Percentiles rank a stretch among this genome's conserved stretches.
phyloP scores from a whole-genome alignment of 1,140 invertebrate genomes.

The Lamellibrachia luymesi region DNA sequence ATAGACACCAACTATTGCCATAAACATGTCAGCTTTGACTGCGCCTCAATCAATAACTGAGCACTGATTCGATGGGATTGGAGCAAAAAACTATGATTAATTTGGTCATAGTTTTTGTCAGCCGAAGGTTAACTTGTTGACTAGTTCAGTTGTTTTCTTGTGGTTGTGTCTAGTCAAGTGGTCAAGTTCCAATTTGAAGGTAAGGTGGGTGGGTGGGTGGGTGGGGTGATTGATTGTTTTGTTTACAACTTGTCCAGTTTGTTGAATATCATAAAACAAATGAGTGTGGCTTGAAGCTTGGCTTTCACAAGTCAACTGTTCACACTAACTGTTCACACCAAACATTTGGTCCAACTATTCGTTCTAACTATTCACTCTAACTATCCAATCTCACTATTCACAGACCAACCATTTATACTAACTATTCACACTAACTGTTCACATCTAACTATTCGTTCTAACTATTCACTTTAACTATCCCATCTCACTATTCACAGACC shows the following conservation, averaged over 20 bases:
- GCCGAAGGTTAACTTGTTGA: neutral
- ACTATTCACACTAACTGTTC: neutral
- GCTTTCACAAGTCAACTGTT: neutral
- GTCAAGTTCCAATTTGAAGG: neutral
- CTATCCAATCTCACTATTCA: neutral
- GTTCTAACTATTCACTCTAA: neutral
- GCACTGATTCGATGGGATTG: neutral
- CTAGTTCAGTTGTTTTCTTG: neutral
- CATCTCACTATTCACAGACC: neutral
- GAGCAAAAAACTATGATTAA: neutral
- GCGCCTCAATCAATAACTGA: neutral
- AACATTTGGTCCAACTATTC: neutral
- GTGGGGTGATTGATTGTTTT: neutral
- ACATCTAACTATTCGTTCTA: neutral
- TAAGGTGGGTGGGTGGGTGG: neutral
- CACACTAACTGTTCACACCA: neutral
- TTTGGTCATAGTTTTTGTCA: neutral
- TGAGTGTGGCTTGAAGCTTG: neutral
- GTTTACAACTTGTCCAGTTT: neutral
- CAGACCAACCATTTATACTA: neutral
- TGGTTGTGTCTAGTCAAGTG: neutral
- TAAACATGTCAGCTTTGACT: neutral
- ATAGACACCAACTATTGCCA: neutral
- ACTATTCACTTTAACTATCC: neutral
- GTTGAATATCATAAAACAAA: neutral